phyloP scores from a whole-genome alignment of 2,797 vertebrate species.

The Ciconia nigra region DNA sequence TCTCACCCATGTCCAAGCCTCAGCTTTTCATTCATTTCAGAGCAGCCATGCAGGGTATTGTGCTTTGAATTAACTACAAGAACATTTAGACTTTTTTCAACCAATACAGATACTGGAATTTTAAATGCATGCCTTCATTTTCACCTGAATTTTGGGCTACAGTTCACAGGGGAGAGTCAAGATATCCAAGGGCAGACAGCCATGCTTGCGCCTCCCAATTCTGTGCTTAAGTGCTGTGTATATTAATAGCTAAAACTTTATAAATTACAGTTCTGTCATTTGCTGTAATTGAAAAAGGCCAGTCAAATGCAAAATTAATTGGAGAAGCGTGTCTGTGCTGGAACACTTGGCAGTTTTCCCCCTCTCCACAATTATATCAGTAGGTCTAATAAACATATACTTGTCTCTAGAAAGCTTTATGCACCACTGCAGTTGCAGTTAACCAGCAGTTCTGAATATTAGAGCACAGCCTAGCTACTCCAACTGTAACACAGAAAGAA shows the following conservation, averaged over 20 bases:
- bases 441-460: background rate
- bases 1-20: background rate
- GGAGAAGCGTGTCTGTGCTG: background rate
- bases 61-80: background rate
- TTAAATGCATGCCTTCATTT: background rate
- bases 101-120: background rate
- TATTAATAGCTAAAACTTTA: background rate
- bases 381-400: background rate
- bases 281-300: background rate
- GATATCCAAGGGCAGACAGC: background rate
- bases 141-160: background rate
- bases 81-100: background rate
- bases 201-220: background rate
- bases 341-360: background rate
- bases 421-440: background rate
- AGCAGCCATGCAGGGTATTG: background rate
- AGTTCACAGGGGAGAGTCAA: background rate
- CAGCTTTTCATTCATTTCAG: background rate
- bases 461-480: background rate
- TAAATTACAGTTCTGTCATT: background rate
- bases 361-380: background rate
- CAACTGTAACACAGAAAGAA: background rate
- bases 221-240: background rate
- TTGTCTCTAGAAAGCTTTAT: background rate
- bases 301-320: conserved; percentile 21